Evolutionary conservation across 2,888 invertebrate species (phyloP).

Genomic region (Drosophila paranaensis): DNA sequence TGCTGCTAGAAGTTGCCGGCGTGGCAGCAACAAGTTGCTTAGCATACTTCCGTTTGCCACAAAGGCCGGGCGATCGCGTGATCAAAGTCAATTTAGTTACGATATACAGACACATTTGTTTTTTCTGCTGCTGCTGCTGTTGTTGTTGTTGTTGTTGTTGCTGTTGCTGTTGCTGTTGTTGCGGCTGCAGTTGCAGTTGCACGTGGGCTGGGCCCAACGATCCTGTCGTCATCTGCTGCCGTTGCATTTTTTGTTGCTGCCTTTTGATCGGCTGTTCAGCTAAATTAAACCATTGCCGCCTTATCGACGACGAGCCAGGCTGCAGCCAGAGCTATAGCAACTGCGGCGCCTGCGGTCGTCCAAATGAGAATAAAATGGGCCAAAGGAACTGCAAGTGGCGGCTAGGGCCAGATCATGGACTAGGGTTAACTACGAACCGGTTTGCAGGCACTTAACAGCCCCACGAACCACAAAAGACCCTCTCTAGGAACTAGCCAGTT

Average conservation of each 20-base stretch:
- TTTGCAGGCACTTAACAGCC: constrained; percentile 29
- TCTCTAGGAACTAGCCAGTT: constrained; percentile 43
- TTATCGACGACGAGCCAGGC: constrained; percentile 55
- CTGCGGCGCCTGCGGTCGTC: constrained; percentile 61
- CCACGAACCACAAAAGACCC: constrained; percentile 18
- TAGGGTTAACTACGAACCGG: constrained; percentile 57
- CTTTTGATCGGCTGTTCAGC: constrained; percentile 57
- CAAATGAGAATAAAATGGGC: constrained; percentile 68
- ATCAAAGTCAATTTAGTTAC: constrained; percentile 85
- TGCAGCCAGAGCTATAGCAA: constrained; percentile 17
- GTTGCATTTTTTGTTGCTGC: constrained; percentile 45
- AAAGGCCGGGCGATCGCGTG: constrained; percentile 82
- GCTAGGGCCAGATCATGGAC: background rate
- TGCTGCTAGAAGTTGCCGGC: constrained; percentile 57
- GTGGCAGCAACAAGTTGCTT: constrained; percentile 81
- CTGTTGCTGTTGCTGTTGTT: constrained; percentile 49
- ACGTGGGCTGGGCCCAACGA: constrained; percentile 78
- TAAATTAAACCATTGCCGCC: constrained; percentile 82
- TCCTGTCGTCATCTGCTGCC: constrained; percentile 79
- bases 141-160: too few species aligned
- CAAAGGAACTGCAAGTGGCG: constrained; percentile 56
- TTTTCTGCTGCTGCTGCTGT: constrained; percentile 48
- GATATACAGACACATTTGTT: constrained; percentile 82
- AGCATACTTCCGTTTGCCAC: constrained; percentile 83
- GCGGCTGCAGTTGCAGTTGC: constrained; percentile 59